Percentiles rank a stretch among this genome's conserved stretches.
These are phyloP conservation scores for Trinorchestia longiramus DNA, from an alignment of 1,140 invertebrate species.

Conservation along the genomic window DNA sequence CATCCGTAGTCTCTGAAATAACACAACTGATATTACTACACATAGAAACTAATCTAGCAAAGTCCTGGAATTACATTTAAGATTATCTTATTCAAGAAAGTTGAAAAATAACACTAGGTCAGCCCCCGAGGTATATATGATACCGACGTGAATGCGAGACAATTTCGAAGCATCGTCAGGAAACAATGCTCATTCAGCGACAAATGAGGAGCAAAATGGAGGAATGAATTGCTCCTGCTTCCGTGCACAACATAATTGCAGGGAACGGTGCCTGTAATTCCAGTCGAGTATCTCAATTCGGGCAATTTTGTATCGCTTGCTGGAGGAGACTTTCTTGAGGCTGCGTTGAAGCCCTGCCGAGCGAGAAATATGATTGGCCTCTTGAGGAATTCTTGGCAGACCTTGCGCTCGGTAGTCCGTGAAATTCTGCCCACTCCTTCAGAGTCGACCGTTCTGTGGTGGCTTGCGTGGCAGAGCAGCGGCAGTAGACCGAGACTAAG, in stretches of 20 bases:
- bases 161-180: background rate
- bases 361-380: constrained; percentile 52
- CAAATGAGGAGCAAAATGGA: background rate
- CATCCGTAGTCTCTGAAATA: background rate
- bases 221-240: background rate
- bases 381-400: constrained; percentile 26
- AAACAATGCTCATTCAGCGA: background rate
- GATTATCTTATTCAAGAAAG: background rate
- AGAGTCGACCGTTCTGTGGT: background rate
- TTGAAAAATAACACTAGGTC: background rate
- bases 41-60: background rate
- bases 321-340: constrained; percentile 4
- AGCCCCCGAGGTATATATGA: background rate
- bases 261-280: background rate
- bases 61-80: background rate
- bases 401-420: constrained; percentile 19
- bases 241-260: background rate
- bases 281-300: constrained; percentile 22
- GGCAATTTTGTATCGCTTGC: constrained; percentile 42
- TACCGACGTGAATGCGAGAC: background rate
- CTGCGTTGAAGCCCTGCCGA: constrained; percentile 32
- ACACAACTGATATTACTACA: background rate
- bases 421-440: constrained; percentile 8
- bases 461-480: background rate
- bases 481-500: background rate